These are phyloP conservation scores for Xylocampa areola DNA, from an alignment of 2,888 invertebrate species.

Conservation along the genomic window DNA sequence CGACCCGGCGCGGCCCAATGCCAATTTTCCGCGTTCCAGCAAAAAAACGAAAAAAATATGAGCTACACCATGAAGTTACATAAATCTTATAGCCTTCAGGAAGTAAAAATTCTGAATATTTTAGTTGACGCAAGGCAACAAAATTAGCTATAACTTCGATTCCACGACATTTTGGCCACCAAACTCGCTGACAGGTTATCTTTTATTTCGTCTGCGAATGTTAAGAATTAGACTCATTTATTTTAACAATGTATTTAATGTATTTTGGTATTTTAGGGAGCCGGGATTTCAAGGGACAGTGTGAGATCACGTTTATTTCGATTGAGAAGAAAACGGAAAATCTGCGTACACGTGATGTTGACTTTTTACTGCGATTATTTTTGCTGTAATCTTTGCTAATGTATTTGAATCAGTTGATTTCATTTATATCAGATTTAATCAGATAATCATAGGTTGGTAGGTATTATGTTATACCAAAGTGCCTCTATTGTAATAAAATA, in stretches of 20 bases:
- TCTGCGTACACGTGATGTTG: constrained; percentile 4
- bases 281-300: constrained; percentile 11
- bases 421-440: constrained; percentile 16
- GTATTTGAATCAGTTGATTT: neutral
- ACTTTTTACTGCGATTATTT: constrained; percentile 23
- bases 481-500: no score
- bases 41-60: constrained; percentile 18
- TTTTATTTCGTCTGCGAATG: constrained; percentile 34
- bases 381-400: constrained; percentile 13
- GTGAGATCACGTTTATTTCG: constrained; percentile 26
- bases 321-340: constrained; percentile 4
- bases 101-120: constrained; percentile 30
- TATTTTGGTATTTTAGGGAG: constrained; percentile 21
- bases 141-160: constrained; percentile 8
- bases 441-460: constrained; percentile 13
- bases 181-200: constrained; percentile 14
- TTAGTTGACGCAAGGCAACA: constrained; percentile 18
- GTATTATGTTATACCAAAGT: neutral
- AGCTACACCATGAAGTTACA: constrained; percentile 12
- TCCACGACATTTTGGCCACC: neutral
- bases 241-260: constrained; percentile 10
- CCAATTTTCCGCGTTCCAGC: constrained; percentile 18
- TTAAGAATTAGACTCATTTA: constrained; percentile 23
- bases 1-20: constrained; percentile 4
- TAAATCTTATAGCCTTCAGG: constrained; percentile 47